phyloP scores from a whole-genome alignment of 2,113 vertebrate genomes.

The human (Homo sapiens) region DNA sequence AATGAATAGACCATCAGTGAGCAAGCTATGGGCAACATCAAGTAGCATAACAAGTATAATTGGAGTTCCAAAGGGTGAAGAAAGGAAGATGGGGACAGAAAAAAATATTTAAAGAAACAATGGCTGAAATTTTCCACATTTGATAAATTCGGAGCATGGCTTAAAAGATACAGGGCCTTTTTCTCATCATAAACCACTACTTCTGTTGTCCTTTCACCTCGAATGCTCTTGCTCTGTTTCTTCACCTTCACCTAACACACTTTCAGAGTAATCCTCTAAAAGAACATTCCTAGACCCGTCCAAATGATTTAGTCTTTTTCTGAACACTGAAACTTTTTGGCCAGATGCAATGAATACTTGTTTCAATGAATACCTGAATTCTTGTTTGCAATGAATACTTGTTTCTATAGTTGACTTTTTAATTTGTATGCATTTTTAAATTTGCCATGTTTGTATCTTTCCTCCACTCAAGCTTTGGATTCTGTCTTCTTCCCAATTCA shows the following conservation, averaged over 20 bases:
- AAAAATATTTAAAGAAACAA: background rate
- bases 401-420: background rate
- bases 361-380: background rate
- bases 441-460: background rate
- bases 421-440: background rate
- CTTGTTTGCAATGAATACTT: background rate
- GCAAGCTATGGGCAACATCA: background rate
- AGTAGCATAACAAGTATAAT: background rate
- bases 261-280: background rate
- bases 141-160: background rate
- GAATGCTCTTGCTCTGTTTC: background rate
- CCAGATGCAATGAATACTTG: background rate
- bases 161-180: background rate
- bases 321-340: background rate
- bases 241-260: background rate
- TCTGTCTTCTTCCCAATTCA: background rate
- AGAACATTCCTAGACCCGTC: background rate
- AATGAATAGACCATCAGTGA: background rate
- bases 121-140: background rate
- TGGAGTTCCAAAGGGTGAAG: background rate
- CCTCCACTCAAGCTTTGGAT: background rate
- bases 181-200: background rate
- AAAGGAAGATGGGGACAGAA: background rate
- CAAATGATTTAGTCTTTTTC: background rate
- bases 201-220: background rate